Conservation (phyloP, 1,140 invertebrate genomes). For the Macrobrachium nipponense region DNA sequence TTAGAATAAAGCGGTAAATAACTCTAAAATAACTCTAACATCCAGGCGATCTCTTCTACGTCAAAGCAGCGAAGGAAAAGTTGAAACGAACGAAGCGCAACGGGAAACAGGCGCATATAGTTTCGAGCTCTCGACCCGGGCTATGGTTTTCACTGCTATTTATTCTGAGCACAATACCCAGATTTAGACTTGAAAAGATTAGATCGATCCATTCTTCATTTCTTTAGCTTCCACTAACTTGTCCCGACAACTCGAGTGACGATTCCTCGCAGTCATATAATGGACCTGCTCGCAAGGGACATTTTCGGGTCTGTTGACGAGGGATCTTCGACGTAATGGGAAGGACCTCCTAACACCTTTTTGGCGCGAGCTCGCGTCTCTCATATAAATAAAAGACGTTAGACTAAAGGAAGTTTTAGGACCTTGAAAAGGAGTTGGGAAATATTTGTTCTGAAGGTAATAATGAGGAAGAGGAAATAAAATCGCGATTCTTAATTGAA, state of each 20-base stretch:
- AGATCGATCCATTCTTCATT: conserved; percentile 52
- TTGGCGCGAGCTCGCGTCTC: not conserved
- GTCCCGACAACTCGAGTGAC: conserved; percentile 18
- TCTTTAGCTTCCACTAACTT: conserved; percentile 41
- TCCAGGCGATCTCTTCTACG: too few relatives aligned
- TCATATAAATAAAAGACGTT: conserved; percentile 11
- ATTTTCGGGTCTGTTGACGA: not conserved
- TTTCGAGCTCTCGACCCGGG: not conserved
- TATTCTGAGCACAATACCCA: conserved; percentile 50
- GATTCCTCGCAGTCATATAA: too few relatives aligned
- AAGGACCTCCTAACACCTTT: not conserved
- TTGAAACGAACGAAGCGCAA: too few relatives aligned
- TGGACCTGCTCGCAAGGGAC: not conserved
- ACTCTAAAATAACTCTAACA: too few relatives aligned
- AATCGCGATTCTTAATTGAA: not conserved
- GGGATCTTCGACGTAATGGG: not conserved
- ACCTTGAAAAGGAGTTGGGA: conserved; percentile 2
- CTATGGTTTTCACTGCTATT: conserved; percentile 54
- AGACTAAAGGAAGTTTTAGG: conserved; percentile 32
- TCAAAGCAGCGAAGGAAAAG: too few relatives aligned
- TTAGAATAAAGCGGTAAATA: too few relatives aligned
- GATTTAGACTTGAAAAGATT: conserved; percentile 55
- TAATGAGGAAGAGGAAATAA: not conserved
- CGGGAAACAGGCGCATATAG: too few relatives aligned
- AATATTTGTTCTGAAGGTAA: conserved; percentile 30